These are phyloP conservation scores for Upupa epops DNA, from an alignment of 2,113 vertebrate species.

Conservation along the genomic window DNA sequence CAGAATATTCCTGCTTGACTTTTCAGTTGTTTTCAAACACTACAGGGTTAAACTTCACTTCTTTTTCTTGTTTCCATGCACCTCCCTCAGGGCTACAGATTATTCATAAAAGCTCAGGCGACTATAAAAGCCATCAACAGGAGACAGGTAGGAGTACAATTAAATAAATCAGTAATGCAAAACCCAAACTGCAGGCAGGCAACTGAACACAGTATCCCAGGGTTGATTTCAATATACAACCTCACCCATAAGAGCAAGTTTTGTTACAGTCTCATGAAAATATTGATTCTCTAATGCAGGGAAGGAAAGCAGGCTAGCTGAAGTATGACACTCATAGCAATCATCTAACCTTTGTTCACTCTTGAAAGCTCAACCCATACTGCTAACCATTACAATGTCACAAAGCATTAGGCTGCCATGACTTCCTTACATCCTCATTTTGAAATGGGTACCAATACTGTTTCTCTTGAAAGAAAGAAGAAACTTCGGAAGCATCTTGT, in stretches of 20 bases:
- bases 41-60: neutral
- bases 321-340: neutral
- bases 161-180: conserved; percentile 3
- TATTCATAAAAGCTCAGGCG: neutral
- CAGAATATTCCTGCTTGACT: neutral
- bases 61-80: neutral
- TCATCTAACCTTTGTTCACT: neutral
- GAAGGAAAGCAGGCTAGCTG: neutral
- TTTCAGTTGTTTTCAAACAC: neutral
- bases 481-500: neutral
- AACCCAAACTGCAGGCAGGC: neutral
- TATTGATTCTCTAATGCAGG: neutral
- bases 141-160: neutral
- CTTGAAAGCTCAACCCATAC: neutral
- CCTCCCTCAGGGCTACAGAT: neutral
- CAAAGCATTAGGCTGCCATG: neutral
- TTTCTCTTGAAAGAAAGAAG: neutral
- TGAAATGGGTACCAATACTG: neutral
- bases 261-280: neutral
- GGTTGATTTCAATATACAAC: neutral
- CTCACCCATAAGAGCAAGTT: neutral
- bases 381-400: neutral
- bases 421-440: neutral
- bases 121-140: neutral
- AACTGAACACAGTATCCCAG: neutral